Conservation (phyloP, 2,888 invertebrate genomes). For the Aricia artaxerxes region DNA sequence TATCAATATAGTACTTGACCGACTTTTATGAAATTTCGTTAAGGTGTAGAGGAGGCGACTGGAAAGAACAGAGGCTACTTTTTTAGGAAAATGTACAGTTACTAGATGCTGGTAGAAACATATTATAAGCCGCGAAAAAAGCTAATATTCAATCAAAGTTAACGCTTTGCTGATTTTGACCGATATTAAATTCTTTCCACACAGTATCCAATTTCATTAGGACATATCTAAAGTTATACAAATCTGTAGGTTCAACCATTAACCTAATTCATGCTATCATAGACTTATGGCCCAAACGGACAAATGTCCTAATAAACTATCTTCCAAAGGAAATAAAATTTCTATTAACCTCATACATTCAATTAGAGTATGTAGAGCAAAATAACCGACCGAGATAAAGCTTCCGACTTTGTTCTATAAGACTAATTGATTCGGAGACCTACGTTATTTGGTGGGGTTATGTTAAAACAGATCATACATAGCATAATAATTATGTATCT, state of each 20-base stretch:
- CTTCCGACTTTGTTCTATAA: background rate
- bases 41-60: no score
- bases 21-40: no score
- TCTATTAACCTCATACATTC: constrained; percentile 15
- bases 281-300: constrained; percentile 6
- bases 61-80: no score
- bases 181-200: background rate
- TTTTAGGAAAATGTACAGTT: no score
- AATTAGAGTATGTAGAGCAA: background rate
- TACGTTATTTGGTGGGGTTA: background rate
- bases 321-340: constrained; percentile 13
- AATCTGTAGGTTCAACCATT: background rate
- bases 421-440: background rate
- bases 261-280: constrained; percentile 29
- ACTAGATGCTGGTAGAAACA: no score
- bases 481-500: no score
- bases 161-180: background rate
- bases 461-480: no score
- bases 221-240: background rate
- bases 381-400: background rate
- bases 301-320: constrained; percentile 21
- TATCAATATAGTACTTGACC: no score
- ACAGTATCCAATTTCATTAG: background rate
- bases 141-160: background rate
- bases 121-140: no score